A percentile compares a stretch with the other conserved stretches of the same genome.
Conservation (phyloP, 2,113 vertebrate genomes). For the Merops nubicus region DNA sequence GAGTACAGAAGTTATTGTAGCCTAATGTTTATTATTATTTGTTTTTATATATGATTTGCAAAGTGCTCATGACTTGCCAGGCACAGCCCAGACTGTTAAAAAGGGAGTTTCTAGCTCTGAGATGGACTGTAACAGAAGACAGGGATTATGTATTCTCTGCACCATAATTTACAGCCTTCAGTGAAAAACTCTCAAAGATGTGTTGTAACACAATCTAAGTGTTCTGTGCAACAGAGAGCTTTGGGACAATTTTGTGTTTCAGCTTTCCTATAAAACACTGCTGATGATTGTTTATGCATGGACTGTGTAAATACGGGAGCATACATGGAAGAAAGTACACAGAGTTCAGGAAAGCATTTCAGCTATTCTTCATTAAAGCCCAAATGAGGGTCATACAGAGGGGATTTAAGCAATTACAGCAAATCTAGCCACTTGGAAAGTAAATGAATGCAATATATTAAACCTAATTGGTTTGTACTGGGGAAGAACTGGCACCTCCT, state of each 20-base stretch:
- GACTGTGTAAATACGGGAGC: background rate
- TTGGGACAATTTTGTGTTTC: background rate
- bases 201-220: background rate
- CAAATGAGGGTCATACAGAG: background rate
- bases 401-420: background rate
- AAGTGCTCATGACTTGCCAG: background rate
- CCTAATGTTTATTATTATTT: background rate
- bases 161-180: background rate
- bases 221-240: background rate
- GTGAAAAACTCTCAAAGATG: background rate
- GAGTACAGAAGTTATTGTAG: background rate
- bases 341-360: background rate
- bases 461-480: background rate
- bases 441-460: background rate
- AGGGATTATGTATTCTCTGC: background rate
- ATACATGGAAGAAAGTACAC: background rate
- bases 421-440: background rate
- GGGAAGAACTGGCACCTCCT: background rate
- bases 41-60: background rate
- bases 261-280: background rate
- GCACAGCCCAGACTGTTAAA: background rate
- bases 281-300: background rate
- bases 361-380: background rate
- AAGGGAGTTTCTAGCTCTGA: rapidly evolving
- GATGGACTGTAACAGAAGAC: background rate